Conservation (phyloP, 2,888 invertebrate species). For the Drosophila hamatofila region DNA sequence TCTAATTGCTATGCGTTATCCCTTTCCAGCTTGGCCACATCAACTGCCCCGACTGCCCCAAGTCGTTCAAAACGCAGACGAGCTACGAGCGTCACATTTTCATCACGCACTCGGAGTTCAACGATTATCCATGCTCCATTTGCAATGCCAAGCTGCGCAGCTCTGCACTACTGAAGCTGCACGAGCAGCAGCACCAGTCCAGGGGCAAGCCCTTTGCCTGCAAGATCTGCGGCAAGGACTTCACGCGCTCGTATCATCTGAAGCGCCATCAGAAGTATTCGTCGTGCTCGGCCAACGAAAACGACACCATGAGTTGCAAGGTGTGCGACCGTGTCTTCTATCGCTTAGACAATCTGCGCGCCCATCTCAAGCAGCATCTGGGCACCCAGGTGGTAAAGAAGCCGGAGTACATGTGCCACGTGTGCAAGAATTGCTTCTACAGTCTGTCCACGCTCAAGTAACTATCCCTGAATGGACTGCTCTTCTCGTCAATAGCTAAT, state of each 20-base stretch:
- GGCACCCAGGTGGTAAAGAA: constrained; percentile 87
- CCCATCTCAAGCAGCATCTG: constrained; percentile 90
- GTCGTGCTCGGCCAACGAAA: constrained; percentile 81
- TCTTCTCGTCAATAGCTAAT: constrained; percentile 78
- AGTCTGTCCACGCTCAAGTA: constrained; percentile 87
- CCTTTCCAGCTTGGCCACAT: constrained; percentile 83
- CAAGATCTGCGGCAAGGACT: constrained; percentile 89
- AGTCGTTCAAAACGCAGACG: constrained; percentile 90
- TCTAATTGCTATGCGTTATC: constrained; percentile 3
- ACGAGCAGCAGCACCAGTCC: constrained; percentile 88
- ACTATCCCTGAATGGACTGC: constrained; percentile 18
- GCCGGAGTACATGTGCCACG: constrained; percentile 88
- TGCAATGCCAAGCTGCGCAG: constrained; percentile 89
- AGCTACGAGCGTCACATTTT: constrained; percentile 89
- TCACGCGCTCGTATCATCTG: constrained; percentile 92
- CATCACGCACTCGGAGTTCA: constrained; percentile 89
- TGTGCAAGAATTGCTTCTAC: constrained; percentile 89
- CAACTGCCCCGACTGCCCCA: constrained; percentile 88
- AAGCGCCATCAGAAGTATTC: constrained; percentile 85
- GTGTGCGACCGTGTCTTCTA: constrained; percentile 84
- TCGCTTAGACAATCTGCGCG: constrained; percentile 90
- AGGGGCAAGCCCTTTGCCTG: constrained; percentile 88
- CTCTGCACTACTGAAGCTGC: constrained; percentile 88
- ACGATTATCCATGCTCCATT: constrained; percentile 88
- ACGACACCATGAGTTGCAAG: constrained; percentile 83